Conservation (phyloP, 2,888 invertebrate species). For the Cryptocephalus primarius region DNA sequence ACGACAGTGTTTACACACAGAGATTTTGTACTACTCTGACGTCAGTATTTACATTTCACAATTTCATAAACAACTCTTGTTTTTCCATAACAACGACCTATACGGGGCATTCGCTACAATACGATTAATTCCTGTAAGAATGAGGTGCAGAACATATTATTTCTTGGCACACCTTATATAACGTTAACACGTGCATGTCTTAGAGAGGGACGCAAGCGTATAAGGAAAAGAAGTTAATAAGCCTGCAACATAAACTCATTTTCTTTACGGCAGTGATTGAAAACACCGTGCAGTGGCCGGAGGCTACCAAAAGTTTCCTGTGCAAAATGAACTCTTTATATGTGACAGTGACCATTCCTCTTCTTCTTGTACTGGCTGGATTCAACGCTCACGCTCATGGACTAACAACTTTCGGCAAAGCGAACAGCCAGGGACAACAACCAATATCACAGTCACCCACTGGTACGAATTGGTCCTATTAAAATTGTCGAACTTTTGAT, state of each 20-base stretch:
- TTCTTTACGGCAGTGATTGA: constrained; percentile 27
- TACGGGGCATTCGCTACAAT: too few relatives aligned
- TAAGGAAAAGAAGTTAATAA: constrained; percentile 12
- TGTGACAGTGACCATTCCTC: constrained; percentile 27
- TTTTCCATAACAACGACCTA: too few relatives aligned
- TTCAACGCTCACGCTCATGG: constrained; percentile 38
- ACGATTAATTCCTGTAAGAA: too few relatives aligned
- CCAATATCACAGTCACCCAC: not conserved
- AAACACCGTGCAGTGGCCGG: constrained; percentile 17
- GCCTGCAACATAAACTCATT: constrained; percentile 22
- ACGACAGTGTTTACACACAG: too few relatives aligned
- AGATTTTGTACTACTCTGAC: too few relatives aligned
- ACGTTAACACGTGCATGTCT: constrained; percentile 24
- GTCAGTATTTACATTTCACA: too few relatives aligned
- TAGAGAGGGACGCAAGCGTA: constrained; percentile 24
- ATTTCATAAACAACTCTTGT: too few relatives aligned
- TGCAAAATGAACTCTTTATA: constrained; percentile 31
- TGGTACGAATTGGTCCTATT: too few relatives aligned
- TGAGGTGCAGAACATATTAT: not conserved
- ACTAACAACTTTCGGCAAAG: constrained; percentile 36
- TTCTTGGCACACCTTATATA: constrained; percentile 9
- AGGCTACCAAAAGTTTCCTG: constrained; percentile 7
- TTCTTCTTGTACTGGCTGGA: constrained; percentile 42
- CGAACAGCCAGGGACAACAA: constrained; percentile 20
- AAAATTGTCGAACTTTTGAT: too few relatives aligned